phyloP scores from a whole-genome alignment of 2,888 invertebrate species.

The Rhagonycha fulva region DNA sequence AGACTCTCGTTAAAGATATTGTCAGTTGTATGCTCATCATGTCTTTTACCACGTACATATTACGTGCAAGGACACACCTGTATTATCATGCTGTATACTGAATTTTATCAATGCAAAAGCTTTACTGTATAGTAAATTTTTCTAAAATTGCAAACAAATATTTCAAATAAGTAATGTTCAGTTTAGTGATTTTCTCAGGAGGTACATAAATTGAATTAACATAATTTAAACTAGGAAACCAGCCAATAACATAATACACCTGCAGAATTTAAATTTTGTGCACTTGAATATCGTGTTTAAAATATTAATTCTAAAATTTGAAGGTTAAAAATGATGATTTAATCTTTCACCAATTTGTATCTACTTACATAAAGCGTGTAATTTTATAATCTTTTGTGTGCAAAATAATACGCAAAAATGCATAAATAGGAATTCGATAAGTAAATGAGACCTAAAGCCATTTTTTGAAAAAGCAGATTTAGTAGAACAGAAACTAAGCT shows the following conservation, averaged over 20 bases:
- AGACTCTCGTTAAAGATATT: slow-evolving; percentile 21
- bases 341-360: not conserved
- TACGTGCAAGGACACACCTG: slow-evolving; percentile 36
- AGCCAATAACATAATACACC: not conserved
- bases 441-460: not conserved
- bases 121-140: not conserved
- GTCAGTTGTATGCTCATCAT: slow-evolving; percentile 33
- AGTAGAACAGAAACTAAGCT: not conserved
- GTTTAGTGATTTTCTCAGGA: not conserved
- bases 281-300: not conserved
- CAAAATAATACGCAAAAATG: not conserved
- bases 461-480: not conserved
- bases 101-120: slow-evolving; percentile 6
- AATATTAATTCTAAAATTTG: not conserved
- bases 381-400: not conserved
- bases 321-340: not conserved
- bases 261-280: not conserved
- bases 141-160: not conserved
- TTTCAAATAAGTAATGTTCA: not conserved
- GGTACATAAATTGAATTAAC: not conserved
- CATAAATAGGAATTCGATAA: not conserved
- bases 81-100: slow-evolving; percentile 10
- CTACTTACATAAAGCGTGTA: not conserved
- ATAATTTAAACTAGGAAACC: not conserved
- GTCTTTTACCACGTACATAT: slow-evolving; percentile 32